A percentile compares a stretch with the other conserved stretches of the same genome.
Conservation (phyloP, 2,888 invertebrate genomes). For the Harpalus rubripes region DNA sequence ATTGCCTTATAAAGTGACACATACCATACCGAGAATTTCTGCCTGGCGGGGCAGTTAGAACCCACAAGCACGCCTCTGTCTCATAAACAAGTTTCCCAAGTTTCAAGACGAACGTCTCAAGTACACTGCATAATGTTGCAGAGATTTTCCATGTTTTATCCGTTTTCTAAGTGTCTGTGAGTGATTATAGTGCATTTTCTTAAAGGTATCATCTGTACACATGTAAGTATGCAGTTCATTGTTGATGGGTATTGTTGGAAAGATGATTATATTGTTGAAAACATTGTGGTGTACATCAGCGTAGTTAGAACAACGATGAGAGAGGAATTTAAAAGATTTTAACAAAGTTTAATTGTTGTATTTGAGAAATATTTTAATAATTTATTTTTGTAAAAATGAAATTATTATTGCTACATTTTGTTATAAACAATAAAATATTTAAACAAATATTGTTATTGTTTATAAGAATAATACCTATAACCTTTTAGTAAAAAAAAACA, state of each 20-base stretch:
- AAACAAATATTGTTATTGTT: too few species aligned
- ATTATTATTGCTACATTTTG: too few species aligned
- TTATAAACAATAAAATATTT: too few species aligned
- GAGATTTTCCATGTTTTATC: conserved; percentile 47
- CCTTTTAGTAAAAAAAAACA: too few species aligned
- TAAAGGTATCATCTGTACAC: conserved; percentile 41
- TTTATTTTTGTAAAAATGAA: too few species aligned
- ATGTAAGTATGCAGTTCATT: conserved; percentile 54
- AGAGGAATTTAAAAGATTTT: neutral
- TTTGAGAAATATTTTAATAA: neutral
- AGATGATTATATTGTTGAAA: conserved; percentile 13
- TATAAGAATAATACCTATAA: too few species aligned
- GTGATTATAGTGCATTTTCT: conserved; percentile 25
- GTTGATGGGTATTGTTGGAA: neutral
- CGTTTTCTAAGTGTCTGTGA: conserved; percentile 46
- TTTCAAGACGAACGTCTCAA: conserved; percentile 57
- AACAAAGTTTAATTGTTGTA: neutral
- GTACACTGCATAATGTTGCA: conserved; percentile 65
- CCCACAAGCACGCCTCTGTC: conserved; percentile 44
- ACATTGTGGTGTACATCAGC: conserved; percentile 26
- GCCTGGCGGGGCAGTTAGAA: neutral
- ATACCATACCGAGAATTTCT: neutral
- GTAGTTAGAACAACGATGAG: neutral
- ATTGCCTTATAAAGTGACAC: neutral
- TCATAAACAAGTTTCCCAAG: conserved; percentile 65